phyloP scores from a whole-genome alignment of 2,113 vertebrate species.

The Coptodon bakossiorum region DNA sequence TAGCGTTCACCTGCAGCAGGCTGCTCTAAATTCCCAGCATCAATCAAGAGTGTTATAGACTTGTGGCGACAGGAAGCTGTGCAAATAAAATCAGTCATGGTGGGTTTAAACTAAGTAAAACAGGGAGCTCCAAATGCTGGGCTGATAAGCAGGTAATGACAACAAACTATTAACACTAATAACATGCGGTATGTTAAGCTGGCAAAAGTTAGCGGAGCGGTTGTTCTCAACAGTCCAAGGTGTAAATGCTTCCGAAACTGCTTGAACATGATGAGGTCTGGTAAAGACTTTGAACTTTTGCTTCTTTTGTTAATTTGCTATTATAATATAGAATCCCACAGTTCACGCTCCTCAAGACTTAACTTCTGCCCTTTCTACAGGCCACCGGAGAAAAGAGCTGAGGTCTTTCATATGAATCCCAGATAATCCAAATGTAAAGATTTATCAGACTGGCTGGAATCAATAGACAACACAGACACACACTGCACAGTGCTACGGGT shows the following conservation, averaged over 20 bases:
- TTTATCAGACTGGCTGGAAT: slow-evolving; percentile 23
- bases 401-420: background rate
- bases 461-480: slow-evolving; percentile 23
- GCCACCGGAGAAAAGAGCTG: background rate
- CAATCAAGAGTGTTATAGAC: background rate
- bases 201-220: background rate
- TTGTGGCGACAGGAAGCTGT: background rate
- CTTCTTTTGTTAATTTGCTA: background rate
- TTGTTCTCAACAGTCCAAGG: background rate
- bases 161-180: background rate
- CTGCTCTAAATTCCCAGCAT: background rate
- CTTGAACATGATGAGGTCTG: background rate
- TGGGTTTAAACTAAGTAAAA: background rate
- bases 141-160: background rate
- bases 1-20: background rate
- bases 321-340: background rate
- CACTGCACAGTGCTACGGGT: slow-evolving; percentile 7
- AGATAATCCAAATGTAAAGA: slow-evolving; percentile 20
- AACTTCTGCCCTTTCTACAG: background rate
- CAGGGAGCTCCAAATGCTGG: background rate
- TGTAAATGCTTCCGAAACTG: background rate
- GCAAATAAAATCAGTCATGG: background rate
- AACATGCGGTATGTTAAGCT: background rate
- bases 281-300: background rate
- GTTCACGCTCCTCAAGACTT: background rate